Percentiles rank a stretch among this genome's conserved stretches.
phyloP scores from a whole-genome alignment of 1,140 invertebrate species.

The Lethrus apterus region DNA sequence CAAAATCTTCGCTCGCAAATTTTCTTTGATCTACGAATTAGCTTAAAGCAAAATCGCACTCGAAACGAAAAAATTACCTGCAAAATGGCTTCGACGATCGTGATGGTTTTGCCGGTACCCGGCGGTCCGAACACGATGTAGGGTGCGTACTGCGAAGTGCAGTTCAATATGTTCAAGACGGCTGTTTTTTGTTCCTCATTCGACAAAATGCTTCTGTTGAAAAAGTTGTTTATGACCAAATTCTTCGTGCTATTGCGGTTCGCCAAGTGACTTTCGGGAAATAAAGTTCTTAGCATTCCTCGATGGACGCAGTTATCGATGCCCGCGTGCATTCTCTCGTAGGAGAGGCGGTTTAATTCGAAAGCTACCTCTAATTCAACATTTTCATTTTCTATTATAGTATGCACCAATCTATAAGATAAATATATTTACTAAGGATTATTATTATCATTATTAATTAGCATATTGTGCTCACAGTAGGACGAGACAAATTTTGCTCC shows the following conservation, averaged over 20 bases:
- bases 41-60: not conserved
- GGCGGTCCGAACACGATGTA: slow-evolving; percentile 92
- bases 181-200: slow-evolving; percentile 75
- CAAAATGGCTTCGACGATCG: slow-evolving; percentile 77
- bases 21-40: slow-evolving; percentile 19
- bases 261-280: slow-evolving; percentile 13
- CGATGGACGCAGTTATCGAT: slow-evolving; percentile 20
- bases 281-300: slow-evolving; percentile 17
- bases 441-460: no score
- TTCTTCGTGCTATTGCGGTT: not conserved
- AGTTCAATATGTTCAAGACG: slow-evolving; percentile 67
- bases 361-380: slow-evolving; percentile 28
- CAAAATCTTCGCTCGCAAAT: slow-evolving; percentile 44
- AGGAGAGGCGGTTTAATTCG: slow-evolving; percentile 23
- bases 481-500: no score
- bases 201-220: slow-evolving; percentile 53
- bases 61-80: slow-evolving; percentile 51
- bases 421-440: no score
- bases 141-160: slow-evolving; percentile 65
- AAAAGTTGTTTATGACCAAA: slow-evolving; percentile 44
- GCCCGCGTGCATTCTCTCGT: slow-evolving; percentile 29
- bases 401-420: no score
- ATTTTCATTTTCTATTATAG: slow-evolving; percentile 14
- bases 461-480: no score
- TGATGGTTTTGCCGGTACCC: slow-evolving; percentile 94